A percentile compares a stretch with the other conserved stretches of the same genome.
Evolutionary conservation across 2,797 vertebrate genomes (phyloP).

Genomic region (Ibycter americanus): DNA sequence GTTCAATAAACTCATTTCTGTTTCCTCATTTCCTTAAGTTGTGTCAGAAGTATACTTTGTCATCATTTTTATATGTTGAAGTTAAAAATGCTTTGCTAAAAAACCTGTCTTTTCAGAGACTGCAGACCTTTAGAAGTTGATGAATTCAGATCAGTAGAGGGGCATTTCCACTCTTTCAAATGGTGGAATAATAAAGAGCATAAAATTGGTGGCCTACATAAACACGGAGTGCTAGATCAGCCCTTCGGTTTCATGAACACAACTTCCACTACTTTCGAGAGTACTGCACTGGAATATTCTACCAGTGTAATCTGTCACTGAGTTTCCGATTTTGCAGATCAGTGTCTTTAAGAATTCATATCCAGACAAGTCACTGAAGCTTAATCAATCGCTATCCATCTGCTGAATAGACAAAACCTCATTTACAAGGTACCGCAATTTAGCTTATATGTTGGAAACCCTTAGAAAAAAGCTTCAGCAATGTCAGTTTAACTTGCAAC

Average conservation of each 20-base stretch:
- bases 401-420: conserved; percentile 6
- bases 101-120: not conserved
- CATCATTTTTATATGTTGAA: not conserved
- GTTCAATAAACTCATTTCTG: not conserved
- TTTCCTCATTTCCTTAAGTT: not conserved
- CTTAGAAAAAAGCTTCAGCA: not conserved
- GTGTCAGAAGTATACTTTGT: not conserved
- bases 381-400: not conserved
- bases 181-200: not conserved
- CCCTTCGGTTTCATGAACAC: not conserved
- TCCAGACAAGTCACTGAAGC: conserved; percentile 27
- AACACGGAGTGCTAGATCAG: not conserved
- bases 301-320: not conserved
- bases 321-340: not conserved
- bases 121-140: not conserved
- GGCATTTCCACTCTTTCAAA: not conserved
- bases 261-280: not conserved
- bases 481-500: conserved; percentile 17
- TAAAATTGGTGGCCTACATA: not conserved
- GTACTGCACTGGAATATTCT: not conserved
- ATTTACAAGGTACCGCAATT: not conserved
- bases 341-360: conserved; percentile 44
- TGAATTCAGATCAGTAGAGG: not conserved
- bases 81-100: not conserved
- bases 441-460: not conserved